Evolutionary conservation across 2,113 vertebrate species (phyloP).

Genomic region (Heptranchias perlo): DNA sequence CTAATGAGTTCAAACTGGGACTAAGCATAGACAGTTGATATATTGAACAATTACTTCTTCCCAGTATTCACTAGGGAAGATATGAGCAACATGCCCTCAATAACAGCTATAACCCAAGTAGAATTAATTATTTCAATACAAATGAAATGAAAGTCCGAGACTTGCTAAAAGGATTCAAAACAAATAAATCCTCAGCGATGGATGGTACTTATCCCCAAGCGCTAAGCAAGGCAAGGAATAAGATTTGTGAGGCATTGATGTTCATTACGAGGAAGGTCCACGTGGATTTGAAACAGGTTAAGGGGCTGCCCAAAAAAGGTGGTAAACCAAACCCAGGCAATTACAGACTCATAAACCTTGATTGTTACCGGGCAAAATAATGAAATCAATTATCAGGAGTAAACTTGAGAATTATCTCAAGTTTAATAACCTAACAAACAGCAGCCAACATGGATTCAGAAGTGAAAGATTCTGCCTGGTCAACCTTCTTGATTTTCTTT

Average conservation of each 20-base stretch:
- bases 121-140: background rate
- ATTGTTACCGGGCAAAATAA: no score
- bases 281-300: background rate
- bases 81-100: background rate
- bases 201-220: background rate
- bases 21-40: background rate
- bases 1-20: background rate
- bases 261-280: background rate
- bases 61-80: background rate
- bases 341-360: no score
- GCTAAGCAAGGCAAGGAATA: background rate
- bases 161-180: background rate
- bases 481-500: no score
- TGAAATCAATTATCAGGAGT: no score
- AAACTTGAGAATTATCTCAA: no score
- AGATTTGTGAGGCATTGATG: background rate
- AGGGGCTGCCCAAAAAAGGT: no score
- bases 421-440: no score
- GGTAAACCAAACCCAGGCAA: no score
- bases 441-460: no score
- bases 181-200: background rate
- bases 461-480: no score
- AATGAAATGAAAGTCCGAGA: background rate
- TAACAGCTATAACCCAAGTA: background rate
- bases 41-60: background rate